A percentile compares a stretch with the other conserved stretches of the same genome.
These are phyloP conservation scores for Rhopalosiphum padi DNA, from an alignment of 1,140 invertebrate genomes.

Conservation along the genomic window DNA sequence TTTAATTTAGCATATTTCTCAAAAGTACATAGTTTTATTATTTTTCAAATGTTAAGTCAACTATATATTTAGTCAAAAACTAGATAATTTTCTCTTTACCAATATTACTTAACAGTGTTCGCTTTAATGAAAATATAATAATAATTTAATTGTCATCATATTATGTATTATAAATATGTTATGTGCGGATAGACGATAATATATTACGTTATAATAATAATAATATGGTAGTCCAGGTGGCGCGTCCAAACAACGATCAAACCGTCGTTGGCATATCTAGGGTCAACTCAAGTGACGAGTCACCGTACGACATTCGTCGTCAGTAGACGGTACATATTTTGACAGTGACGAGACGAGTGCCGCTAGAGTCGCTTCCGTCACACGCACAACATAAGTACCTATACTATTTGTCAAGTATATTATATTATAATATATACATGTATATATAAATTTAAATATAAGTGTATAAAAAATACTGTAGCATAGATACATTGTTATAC, in stretches of 20 bases:
- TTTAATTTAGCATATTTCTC: not conserved
- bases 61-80: not conserved
- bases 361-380: not conserved
- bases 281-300: not conserved
- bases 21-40: not conserved
- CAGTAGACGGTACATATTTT: not conserved
- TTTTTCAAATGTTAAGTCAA: not conserved
- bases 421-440: not conserved
- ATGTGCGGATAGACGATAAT: too few species aligned
- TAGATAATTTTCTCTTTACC: not conserved
- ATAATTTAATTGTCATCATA: too few species aligned
- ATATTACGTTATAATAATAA: not conserved
- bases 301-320: not conserved
- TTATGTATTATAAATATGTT: too few species aligned
- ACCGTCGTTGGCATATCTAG: not conserved
- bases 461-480: not conserved
- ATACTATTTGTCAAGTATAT: not conserved
- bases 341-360: constrained; percentile 20
- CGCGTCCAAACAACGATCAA: not conserved
- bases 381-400: too few species aligned
- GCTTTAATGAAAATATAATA: not conserved
- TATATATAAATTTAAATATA: not conserved
- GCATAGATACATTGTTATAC: not conserved
- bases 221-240: not conserved
- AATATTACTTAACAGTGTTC: not conserved